Conservation (phyloP, 1,140 invertebrate genomes). For the Papilio machaon region DNA sequence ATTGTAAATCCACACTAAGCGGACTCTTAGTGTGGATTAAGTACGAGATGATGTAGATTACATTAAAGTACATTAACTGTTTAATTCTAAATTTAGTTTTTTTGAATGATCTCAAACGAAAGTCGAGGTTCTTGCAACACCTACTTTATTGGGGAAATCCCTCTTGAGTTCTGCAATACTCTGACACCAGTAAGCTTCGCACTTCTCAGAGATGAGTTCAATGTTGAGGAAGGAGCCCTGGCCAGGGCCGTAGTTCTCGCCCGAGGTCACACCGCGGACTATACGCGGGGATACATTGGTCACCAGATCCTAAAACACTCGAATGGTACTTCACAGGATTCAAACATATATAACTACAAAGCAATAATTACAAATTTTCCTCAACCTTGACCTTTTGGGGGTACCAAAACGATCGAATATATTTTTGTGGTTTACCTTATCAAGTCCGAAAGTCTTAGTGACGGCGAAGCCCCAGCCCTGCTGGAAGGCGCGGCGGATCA, state of each 20-base stretch:
- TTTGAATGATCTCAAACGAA: too few species aligned
- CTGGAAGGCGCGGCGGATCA: conserved; percentile 97
- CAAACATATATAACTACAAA: neutral
- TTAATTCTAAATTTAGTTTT: too few species aligned
- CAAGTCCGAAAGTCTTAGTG: conserved; percentile 97
- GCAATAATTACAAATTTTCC: too few species aligned
- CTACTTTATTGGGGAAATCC: conserved; percentile 94
- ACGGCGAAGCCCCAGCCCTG: conserved; percentile 98
- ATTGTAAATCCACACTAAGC: too few species aligned
- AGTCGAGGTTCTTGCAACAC: neutral
- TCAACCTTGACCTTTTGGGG: conserved; percentile 88
- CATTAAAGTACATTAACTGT: too few species aligned
- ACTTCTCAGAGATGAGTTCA: conserved; percentile 99
- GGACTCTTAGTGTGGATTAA: too few species aligned
- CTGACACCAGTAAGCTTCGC: conserved; percentile 94
- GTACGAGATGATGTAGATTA: too few species aligned
- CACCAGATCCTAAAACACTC: conserved; percentile 89
- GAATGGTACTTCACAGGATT: neutral
- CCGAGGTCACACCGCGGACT: conserved; percentile 95
- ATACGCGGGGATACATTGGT: conserved; percentile 99
- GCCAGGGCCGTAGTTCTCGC: conserved; percentile 95
- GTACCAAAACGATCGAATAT: neutral
- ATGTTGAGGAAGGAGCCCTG: conserved; percentile 98
- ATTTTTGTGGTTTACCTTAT: conserved; percentile 87
- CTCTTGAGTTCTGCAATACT: conserved; percentile 94